Conservation (phyloP, 1,140 invertebrate species). For the Lepeophtheirus salmonis region DNA sequence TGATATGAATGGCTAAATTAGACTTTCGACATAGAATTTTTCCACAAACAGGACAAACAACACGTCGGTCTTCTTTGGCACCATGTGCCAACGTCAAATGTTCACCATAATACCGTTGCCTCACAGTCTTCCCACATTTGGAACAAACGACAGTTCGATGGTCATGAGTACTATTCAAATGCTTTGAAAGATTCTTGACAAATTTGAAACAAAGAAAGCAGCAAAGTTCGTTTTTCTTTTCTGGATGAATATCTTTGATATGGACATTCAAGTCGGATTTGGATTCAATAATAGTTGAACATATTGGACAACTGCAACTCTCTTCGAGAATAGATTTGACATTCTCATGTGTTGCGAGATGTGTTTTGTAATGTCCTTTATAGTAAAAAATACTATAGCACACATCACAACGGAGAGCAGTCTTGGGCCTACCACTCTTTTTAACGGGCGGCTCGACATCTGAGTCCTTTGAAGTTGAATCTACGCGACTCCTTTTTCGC, state of each 20-base stretch:
- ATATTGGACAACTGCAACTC: background rate
- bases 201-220: background rate
- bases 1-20: background rate
- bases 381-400: background rate
- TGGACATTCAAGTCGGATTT: background rate
- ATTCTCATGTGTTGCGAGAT: background rate
- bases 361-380: background rate
- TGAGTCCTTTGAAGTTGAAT: too few species aligned
- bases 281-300: background rate
- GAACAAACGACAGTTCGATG: background rate
- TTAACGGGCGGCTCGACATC: too few species aligned
- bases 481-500: background rate
- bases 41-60: background rate
- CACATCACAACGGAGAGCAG: background rate
- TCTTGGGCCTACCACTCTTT: too few species aligned
- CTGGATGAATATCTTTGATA: background rate
- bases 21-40: background rate
- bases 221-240: background rate
- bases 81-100: background rate
- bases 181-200: background rate
- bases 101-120: background rate
- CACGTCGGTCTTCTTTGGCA: background rate
- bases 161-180: background rate
- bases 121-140: background rate
- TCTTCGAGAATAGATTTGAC: background rate